Percentiles rank a stretch among this genome's conserved stretches.
Evolutionary conservation across 2,113 vertebrate genomes (phyloP).

Genomic region (Ursus arctos): DNA sequence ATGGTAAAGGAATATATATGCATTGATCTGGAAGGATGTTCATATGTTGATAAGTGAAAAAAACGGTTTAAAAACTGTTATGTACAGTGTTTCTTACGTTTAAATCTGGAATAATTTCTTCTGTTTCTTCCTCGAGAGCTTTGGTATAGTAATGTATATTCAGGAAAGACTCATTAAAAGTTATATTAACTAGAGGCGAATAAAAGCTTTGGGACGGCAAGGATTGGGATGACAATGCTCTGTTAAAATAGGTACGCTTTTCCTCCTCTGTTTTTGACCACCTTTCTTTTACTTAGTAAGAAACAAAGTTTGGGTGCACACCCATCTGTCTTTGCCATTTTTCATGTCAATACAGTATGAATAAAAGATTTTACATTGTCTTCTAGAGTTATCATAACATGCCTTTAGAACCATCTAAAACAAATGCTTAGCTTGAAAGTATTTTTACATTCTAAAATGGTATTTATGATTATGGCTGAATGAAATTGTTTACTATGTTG

Average conservation of each 20-base stretch:
- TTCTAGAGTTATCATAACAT: not conserved
- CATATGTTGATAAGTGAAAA: not conserved
- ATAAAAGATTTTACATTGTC: slow-evolving; percentile 65
- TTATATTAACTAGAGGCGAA: not conserved
- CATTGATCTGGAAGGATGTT: not conserved
- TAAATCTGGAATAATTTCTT: not conserved
- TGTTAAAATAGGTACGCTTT: not conserved
- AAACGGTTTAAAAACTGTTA: not conserved
- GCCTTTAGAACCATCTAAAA: slow-evolving; percentile 63
- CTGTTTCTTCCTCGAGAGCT: not conserved
- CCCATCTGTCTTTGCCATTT: slow-evolving; percentile 43
- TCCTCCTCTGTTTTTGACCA: not conserved
- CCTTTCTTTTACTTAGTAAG: not conserved
- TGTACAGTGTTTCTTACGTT: not conserved
- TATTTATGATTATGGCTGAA: slow-evolving; percentile 57
- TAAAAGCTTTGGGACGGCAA: not conserved
- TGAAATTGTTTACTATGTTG: slow-evolving; percentile 42
- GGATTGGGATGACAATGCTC: not conserved
- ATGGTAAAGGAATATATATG: not conserved
- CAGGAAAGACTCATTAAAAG: not conserved
- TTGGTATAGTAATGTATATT: not conserved
- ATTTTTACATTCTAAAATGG: slow-evolving; percentile 55
- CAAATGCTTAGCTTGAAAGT: slow-evolving; percentile 53
- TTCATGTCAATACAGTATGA: slow-evolving; percentile 43
- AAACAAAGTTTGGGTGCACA: slow-evolving; percentile 29